Conservation (phyloP, 2,888 invertebrate species). For the Watsonalla cultraria region DNA sequence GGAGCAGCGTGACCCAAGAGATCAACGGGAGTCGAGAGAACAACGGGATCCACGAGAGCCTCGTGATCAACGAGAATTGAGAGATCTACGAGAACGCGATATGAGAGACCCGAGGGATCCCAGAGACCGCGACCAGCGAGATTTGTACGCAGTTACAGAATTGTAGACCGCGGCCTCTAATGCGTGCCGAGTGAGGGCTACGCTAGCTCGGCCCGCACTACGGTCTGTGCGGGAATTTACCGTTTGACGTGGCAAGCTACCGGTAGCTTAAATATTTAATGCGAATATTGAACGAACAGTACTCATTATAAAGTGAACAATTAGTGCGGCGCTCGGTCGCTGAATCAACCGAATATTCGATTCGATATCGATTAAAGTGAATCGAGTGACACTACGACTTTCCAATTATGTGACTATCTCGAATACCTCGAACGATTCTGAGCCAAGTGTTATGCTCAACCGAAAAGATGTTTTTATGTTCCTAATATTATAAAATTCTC, state of each 20-base stretch:
- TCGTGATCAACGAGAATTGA: slow-evolving; percentile 82
- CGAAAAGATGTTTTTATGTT: too few species aligned
- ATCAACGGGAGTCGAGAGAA: not conserved
- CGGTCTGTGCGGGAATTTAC: not conserved
- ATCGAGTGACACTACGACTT: not conserved
- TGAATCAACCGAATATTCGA: too few species aligned
- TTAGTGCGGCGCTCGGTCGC: too few species aligned
- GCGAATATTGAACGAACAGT: too few species aligned
- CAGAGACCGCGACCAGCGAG: slow-evolving; percentile 64
- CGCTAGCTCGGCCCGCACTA: not conserved
- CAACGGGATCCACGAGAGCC: slow-evolving; percentile 55
- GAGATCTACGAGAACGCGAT: slow-evolving; percentile 51
- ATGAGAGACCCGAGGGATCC: slow-evolving; percentile 11
- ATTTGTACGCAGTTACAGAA: slow-evolving; percentile 85
- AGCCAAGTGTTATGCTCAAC: too few species aligned
- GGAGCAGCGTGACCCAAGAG: slow-evolving; percentile 25
- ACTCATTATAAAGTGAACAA: too few species aligned
- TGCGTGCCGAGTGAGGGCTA: not conserved
- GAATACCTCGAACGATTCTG: too few species aligned
- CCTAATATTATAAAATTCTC: too few species aligned
- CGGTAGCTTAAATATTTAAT: too few species aligned
- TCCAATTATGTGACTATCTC: not conserved
- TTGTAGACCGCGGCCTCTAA: slow-evolving; percentile 21
- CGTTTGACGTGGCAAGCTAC: not conserved
- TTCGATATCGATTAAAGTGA: slow-evolving; percentile 26